Evolutionary conservation across 2,888 invertebrate species (phyloP), one percentile per base, ranked within the genome.

Genomic region (Fragum sueziense): DNA sequence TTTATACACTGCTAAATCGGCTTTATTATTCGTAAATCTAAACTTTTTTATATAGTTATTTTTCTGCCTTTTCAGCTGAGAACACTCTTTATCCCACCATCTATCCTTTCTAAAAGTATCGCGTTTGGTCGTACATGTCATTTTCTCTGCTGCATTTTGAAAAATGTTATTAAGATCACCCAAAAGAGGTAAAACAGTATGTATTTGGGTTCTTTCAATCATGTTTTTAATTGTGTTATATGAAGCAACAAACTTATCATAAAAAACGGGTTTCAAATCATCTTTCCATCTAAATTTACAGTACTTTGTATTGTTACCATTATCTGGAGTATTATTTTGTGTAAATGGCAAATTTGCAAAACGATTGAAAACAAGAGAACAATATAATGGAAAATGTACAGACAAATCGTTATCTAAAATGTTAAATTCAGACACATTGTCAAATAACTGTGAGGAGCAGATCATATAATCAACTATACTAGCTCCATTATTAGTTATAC

Each of bases 301-400:
- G 17, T 9, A 17, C 9, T 9, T 41, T 11, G 17, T 41, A 41
- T 41, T 11, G 41, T 9, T 41, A 41, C 17, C 41, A 41, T 9
- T 11, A 41, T 41, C 41, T 11, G 41, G 9, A 41, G 9, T 41
- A 41, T 9, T 11, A 41, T 11, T 17, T 11, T 9, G 17, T 11
- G 9, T 17, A 11, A 11, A 17, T 41, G 17, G 9, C 41, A 41
- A 41, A 41, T 17, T 41, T 9, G 9, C 17, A 11, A 9, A 11
- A 41, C 17, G 17, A 41, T 41, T 11, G 9, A 41, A 41, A 11
- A 41, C 17, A 11, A 41, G 41, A n/a, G 4, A 34, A 34, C 65
- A 65, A 34, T 65, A 25, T 65, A 65, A 34, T 31, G 65, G 65
- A 22, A 31, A 65, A 20, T 65, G 34, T 34, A 65, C 65, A 20